A percentile compares a stretch with the other conserved stretches of the same genome.
These are phyloP conservation scores for Loripinus fragilis DNA, from an alignment of 2,888 invertebrate genomes.

Conservation along the genomic window DNA sequence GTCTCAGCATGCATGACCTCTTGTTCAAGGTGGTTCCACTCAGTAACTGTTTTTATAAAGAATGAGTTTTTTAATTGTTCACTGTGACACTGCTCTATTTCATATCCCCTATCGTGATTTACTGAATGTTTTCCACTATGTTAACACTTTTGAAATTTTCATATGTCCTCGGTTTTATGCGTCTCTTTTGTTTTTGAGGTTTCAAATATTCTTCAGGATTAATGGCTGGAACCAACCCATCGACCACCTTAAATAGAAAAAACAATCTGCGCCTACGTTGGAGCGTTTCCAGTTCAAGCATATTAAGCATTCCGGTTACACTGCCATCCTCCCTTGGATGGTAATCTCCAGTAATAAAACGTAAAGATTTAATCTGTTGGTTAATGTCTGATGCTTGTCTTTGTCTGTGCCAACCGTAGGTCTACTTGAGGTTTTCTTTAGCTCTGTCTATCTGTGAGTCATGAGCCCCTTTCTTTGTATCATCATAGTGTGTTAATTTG, in stretches of 20 bases:
- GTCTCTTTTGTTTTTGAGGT: neutral
- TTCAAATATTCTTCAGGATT: neutral
- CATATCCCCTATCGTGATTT: neutral
- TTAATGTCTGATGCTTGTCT: no score
- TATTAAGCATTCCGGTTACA: slow-evolving; percentile 17
- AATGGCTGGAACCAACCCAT: slow-evolving; percentile 22
- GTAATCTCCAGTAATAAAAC: neutral
- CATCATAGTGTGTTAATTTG: no score
- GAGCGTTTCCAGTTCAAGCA: neutral
- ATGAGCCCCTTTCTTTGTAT: no score
- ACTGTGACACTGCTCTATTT: neutral
- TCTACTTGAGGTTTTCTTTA: no score
- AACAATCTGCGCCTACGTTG: slow-evolving; percentile 13
- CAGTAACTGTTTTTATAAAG: neutral
- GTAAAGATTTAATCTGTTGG: no score
- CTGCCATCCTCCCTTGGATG: slow-evolving; percentile 2
- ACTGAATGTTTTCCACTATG: neutral
- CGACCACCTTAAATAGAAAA: slow-evolving; percentile 14
- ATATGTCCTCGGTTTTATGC: neutral
- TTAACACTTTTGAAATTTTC: neutral
- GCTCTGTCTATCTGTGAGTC: no score
- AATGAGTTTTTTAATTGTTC: slow-evolving; percentile 10
- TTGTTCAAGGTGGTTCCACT: neutral
- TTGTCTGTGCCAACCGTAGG: no score
- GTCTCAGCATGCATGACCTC: slow-evolving; percentile 18